phyloP scores from a whole-genome alignment of 2,113 vertebrate genomes.

The Nicator chloris region DNA sequence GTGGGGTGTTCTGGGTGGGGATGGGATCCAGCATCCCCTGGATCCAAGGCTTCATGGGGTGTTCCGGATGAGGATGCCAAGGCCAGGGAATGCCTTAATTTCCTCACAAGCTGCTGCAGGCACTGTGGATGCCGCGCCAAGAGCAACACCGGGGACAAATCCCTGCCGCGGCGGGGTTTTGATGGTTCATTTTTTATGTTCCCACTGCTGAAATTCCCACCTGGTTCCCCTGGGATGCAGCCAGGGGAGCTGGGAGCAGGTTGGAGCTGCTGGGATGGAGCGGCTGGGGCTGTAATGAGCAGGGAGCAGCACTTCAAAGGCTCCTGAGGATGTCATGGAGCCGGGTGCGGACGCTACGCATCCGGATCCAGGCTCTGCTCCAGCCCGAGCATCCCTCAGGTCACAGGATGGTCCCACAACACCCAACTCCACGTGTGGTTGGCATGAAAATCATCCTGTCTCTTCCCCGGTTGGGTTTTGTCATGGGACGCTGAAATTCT shows the following conservation, averaged over 20 bases:
- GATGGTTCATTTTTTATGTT: not conserved
- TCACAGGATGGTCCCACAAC: not conserved
- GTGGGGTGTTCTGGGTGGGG: not conserved
- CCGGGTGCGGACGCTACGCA: not conserved
- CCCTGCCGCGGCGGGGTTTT: not conserved
- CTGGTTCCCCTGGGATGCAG: fast-evolving
- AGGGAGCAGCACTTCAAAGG: slow-evolving; percentile 37
- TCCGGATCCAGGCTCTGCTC: fast-evolving
- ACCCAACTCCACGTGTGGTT: fast-evolving
- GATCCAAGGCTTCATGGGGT: fast-evolving
- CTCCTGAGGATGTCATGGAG: not conserved
- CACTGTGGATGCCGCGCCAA: not conserved
- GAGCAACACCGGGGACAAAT: fast-evolving
- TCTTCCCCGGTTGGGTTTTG: not conserved
- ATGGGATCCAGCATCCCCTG: not conserved
- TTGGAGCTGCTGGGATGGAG: not conserved
- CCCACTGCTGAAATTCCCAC: not conserved
- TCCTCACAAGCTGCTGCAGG: not conserved
- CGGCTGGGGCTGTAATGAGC: slow-evolving; percentile 9
- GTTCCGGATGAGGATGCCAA: not conserved
- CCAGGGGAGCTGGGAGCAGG: not conserved
- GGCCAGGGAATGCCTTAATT: not conserved
- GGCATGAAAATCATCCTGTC: not conserved
- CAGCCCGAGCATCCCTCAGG: not conserved
- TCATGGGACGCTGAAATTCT: not conserved